Evolutionary conservation across 2,888 invertebrate species (phyloP), one percentile per base, ranked within the genome.

Genomic region (Drosophila koepferae): DNA sequence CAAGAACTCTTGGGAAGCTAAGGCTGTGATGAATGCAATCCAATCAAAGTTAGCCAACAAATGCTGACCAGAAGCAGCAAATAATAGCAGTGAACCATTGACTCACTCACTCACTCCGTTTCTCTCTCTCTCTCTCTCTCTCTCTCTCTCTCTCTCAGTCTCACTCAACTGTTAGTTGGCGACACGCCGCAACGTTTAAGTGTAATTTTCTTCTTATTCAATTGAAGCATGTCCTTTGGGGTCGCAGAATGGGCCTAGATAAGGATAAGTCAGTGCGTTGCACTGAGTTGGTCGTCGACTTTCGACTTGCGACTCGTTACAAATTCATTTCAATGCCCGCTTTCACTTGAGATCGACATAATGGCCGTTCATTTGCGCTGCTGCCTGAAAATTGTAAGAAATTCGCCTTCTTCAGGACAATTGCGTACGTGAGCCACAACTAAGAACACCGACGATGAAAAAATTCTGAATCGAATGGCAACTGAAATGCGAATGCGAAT

Each of bases 151-250:
- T 31, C 10, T 12, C 12, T 9, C 9, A 16, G 2, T 16, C 18
- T n/a, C 18, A 31, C 16, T 40, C 31, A 40, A 8, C 34, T 54
- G 64, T 49, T 64, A 75, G 87, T 71, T 85, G 82, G 61, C 73
- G 71, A 86, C 85, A 87, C 87, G 85, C 73, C 77, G 75, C 86
- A 81, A 40, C 90, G 86, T 91, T 90, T 89, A 91, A 89, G 89
- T 90, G 82, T 83, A 90, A 91, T 91, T 89, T 86, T 87, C 90
- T 90, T 78, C 91, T 90, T 90, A 90, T 89, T 86, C 89, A 80
- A 83, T 87, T 90, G 87, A 90, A 90, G 90, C 89, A 90, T 86
- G 89, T 89, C 87, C 91, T 90, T 91, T 82, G 76, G 69, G 66
- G 63, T 10, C 49, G 59, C 80, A 48, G 61, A 20, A 56, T 54